Evolutionary conservation across 2,888 invertebrate genomes (phyloP).

Genomic region (Nudaria mundana): DNA sequence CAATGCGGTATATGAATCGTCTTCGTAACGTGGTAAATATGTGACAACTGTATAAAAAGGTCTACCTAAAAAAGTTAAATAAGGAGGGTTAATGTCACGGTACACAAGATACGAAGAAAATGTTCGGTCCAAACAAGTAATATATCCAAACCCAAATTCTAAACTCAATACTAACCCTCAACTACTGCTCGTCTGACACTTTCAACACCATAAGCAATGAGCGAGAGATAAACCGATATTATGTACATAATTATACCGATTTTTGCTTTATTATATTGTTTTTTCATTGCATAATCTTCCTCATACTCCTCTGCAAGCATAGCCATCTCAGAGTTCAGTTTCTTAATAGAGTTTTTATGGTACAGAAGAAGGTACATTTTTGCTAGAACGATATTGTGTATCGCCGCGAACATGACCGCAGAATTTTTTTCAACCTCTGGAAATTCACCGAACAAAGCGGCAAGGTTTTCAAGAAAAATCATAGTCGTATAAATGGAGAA

Average conservation of each 20-base stretch:
- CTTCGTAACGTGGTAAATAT: constrained; percentile 59
- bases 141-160: neutral
- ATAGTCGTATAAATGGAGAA: constrained; percentile 59
- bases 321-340: constrained; percentile 64
- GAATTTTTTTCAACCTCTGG: constrained; percentile 68
- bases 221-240: constrained; percentile 61
- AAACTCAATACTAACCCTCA: constrained; percentile 41
- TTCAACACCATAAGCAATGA: constrained; percentile 60
- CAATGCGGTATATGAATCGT: constrained; percentile 46
- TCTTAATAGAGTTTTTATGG: constrained; percentile 59
- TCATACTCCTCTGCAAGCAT: constrained; percentile 54
- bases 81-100: constrained; percentile 12
- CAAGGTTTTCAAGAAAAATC: constrained; percentile 66
- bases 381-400: constrained; percentile 63
- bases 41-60: constrained; percentile 73
- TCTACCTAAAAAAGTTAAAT: constrained; percentile 42
- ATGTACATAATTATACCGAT: constrained; percentile 54
- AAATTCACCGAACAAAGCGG: constrained; percentile 59
- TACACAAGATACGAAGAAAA: neutral
- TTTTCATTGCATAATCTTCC: constrained; percentile 52
- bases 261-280: constrained; percentile 58
- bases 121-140: neutral
- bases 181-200: constrained; percentile 51
- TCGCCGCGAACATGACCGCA: constrained; percentile 67
- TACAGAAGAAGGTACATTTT: constrained; percentile 64